Conservation (phyloP, 2,797 vertebrate genomes). For the Parauchenoglanis ngamensis region DNA sequence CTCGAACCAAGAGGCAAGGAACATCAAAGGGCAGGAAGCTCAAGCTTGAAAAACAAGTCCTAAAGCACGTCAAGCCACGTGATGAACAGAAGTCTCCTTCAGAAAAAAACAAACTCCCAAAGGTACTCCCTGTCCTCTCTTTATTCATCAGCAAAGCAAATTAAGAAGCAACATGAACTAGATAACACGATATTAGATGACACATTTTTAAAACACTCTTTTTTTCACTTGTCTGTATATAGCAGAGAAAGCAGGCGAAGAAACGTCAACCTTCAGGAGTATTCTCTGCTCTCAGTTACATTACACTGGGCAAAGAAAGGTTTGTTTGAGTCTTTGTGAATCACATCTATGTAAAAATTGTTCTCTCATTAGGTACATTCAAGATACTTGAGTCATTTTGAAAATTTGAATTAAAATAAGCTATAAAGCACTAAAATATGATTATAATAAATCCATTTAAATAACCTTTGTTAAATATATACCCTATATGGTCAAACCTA, state of each 20-base stretch:
- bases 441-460: not conserved
- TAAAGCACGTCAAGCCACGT: not conserved
- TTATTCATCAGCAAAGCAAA: not conserved
- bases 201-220: not conserved
- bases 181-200: not conserved
- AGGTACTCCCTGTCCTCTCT: conserved; percentile 8
- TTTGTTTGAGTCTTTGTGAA: conserved; percentile 3
- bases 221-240: not conserved
- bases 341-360: not conserved
- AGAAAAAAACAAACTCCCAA: not conserved
- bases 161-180: not conserved
- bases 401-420: no score
- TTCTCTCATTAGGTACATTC: not conserved
- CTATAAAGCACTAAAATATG: no score
- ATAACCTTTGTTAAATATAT: not conserved
- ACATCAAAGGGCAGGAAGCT: not conserved
- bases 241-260: conserved; percentile 1
- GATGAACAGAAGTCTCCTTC: not conserved
- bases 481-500: not conserved
- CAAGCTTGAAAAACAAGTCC: not conserved
- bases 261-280: not conserved
- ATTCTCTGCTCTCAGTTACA: not conserved
- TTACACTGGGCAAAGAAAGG: not conserved
- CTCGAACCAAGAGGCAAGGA: conserved; percentile 26
- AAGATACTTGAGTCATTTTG: not conserved